Conservation (phyloP, 1,140 invertebrate species). For the Cydia pomonella region DNA sequence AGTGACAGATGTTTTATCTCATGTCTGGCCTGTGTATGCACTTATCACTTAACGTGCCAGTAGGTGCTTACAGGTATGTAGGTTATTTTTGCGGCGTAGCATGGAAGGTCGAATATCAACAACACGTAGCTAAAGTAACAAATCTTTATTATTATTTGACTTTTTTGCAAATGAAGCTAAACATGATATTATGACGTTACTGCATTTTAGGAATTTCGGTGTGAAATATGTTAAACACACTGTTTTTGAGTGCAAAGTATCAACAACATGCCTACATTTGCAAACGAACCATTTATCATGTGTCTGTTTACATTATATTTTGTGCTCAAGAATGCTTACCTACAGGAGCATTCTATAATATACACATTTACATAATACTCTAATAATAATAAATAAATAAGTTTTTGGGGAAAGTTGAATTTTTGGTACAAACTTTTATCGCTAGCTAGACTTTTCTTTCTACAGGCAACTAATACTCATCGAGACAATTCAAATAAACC, state of each 20-base stretch:
- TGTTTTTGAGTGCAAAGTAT: conserved; percentile 18
- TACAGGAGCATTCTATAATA: not conserved
- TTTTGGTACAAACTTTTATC: no score
- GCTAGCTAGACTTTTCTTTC: no score
- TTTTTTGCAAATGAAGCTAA: not conserved
- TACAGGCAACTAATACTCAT: no score
- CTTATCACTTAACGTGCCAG: conserved; percentile 24
- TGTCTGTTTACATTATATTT: conserved; percentile 6
- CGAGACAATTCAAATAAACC: no score
- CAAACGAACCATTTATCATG: not conserved
- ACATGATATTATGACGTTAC: not conserved
- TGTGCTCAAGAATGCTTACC: not conserved
- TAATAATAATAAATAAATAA: no score
- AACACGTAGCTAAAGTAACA: not conserved
- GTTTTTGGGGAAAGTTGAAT: no score
- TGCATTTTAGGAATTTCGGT: conserved; percentile 14
- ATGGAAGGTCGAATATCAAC: not conserved
- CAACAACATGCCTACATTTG: conserved; percentile 16
- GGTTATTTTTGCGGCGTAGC: conserved; percentile 10
- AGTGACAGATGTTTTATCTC: conserved; percentile 28
- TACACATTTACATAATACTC: not conserved
- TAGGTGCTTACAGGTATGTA: conserved; percentile 10
- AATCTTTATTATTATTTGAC: not conserved
- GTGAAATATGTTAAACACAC: conserved; percentile 6
- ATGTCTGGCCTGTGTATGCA: conserved; percentile 13